These are phyloP conservation scores for Paracanthobrama guichenoti DNA, from an alignment of 2,113 vertebrate genomes.

Conservation along the genomic window DNA sequence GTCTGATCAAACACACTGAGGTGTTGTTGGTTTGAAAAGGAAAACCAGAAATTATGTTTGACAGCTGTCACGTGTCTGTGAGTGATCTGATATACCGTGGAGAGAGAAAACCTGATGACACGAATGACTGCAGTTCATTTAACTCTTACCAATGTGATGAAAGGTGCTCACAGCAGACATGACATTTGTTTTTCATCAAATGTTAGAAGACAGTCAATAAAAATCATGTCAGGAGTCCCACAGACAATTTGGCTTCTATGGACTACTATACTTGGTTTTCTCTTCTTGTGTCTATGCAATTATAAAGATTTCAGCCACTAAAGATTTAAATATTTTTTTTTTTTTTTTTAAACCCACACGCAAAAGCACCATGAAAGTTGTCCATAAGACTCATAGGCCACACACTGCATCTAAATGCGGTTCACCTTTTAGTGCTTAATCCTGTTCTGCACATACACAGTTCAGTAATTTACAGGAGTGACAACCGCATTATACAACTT, in stretches of 20 bases:
- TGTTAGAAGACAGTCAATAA: neutral
- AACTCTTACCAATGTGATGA: constrained; percentile 7
- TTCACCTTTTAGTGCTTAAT: no score
- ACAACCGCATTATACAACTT: no score
- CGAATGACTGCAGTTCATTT: constrained; percentile 10
- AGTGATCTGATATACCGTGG: neutral
- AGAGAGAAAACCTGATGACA: constrained; percentile 19
- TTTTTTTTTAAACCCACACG: no score
- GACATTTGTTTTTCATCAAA: constrained; percentile 9
- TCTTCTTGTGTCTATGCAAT: neutral
- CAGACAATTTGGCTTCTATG: neutral
- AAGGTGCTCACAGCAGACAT: constrained; percentile 12
- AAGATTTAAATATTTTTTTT: no score
- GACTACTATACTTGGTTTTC: neutral
- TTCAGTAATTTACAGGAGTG: no score
- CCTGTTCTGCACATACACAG: no score
- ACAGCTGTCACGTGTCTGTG: constrained; percentile 12
- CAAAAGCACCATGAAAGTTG: neutral
- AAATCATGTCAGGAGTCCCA: neutral
- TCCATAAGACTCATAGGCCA: neutral
- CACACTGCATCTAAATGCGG: no score
- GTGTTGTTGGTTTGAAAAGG: neutral
- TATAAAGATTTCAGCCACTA: neutral
- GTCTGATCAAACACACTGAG: constrained; percentile 6
- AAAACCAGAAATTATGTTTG: constrained; percentile 22